Percentiles rank a stretch among this genome's conserved stretches.
Conservation (phyloP, 92 coral and sea anemone genomes). For the Porites divaricata region DNA sequence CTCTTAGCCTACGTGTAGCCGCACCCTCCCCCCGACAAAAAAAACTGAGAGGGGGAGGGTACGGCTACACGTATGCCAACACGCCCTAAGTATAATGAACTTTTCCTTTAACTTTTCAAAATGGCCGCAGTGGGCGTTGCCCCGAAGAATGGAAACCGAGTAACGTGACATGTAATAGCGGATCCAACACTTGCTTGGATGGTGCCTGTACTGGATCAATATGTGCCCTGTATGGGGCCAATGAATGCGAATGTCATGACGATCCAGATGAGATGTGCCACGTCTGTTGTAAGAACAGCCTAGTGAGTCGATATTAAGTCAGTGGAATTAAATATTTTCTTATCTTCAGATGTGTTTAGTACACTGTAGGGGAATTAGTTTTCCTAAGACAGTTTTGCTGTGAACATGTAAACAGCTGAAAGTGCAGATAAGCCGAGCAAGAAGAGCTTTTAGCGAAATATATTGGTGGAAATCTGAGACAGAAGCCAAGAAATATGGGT, state of each 20-base stretch:
- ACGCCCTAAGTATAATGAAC: background rate
- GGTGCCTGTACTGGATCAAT: constrained; percentile 92
- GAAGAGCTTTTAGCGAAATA: too few species aligned
- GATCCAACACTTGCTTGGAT: constrained; percentile 82
- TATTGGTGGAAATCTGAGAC: too few species aligned
- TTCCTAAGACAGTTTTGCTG: too few species aligned
- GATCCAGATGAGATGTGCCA: constrained; percentile 67
- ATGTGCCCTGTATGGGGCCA: constrained; percentile 69
- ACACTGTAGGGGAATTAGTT: background rate
- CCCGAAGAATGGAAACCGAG: constrained; percentile 69
- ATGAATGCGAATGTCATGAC: constrained; percentile 70
- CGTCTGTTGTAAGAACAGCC: constrained; percentile 78
- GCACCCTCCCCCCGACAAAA: too few species aligned
- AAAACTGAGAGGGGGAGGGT: too few species aligned
- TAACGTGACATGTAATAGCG: constrained; percentile 83
- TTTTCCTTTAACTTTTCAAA: constrained; percentile 46
- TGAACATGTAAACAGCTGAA: too few species aligned
- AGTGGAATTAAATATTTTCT: background rate
- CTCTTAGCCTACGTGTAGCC: too few species aligned
- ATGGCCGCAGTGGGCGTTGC: constrained; percentile 74
- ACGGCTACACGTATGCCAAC: too few species aligned
- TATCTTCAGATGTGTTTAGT: too few species aligned
- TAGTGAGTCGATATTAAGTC: constrained; percentile 34
- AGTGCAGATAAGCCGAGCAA: too few species aligned
- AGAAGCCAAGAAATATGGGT: too few species aligned